Conservation (phyloP, 2,797 vertebrate genomes). For the Anas georgica region DNA sequence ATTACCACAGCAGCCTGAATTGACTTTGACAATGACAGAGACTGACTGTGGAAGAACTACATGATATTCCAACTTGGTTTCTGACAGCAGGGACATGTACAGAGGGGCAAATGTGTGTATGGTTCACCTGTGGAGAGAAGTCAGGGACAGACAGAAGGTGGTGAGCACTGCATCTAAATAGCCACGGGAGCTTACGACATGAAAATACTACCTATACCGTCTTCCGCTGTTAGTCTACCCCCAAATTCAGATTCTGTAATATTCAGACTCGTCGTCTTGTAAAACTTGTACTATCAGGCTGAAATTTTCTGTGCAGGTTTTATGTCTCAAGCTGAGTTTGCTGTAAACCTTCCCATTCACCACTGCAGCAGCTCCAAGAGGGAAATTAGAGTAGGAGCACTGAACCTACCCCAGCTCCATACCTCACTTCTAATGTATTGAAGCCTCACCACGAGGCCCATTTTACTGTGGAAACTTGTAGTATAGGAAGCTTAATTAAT, state of each 20-base stretch:
- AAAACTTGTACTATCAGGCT: background rate
- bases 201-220: background rate
- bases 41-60: conserved; percentile 72
- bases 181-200: background rate
- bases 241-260: background rate
- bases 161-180: background rate
- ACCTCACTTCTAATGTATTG: background rate
- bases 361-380: background rate
- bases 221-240: background rate
- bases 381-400: background rate
- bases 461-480: background rate
- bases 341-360: background rate
- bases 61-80: conserved; percentile 48
- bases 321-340: background rate
- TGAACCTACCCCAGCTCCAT: background rate
- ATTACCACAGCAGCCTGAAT: conserved; percentile 67
- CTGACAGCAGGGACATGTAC: conserved; percentile 37
- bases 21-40: conserved; percentile 80
- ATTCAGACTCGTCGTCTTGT: background rate
- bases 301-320: background rate
- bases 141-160: background rate
- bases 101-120: background rate
- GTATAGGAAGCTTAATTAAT: background rate
- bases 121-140: conserved; percentile 9
- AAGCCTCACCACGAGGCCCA: background rate